Percentiles rank a stretch among this genome's conserved stretches.
phyloP scores from a whole-genome alignment of 2,797 vertebrate genomes.

The Morelia viridis region DNA sequence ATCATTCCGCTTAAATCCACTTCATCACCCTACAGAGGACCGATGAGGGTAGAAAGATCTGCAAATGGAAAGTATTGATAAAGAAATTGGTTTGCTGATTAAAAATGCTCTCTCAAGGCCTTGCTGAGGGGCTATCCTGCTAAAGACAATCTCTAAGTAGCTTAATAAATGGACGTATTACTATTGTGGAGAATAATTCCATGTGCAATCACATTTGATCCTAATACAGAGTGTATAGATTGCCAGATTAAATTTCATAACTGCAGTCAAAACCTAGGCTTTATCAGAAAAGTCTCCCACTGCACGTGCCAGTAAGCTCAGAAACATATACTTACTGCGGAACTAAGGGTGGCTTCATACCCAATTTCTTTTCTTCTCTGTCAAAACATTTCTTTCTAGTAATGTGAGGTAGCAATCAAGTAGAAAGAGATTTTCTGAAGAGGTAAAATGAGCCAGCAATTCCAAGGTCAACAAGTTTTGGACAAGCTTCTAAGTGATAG shows the following conservation, averaged over 20 bases:
- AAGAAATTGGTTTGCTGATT: slow-evolving; percentile 41
- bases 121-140: slow-evolving; percentile 28
- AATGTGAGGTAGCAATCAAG: background rate
- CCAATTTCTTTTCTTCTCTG: background rate
- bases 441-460: background rate
- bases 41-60: background rate
- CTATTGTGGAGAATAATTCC: slow-evolving; percentile 34
- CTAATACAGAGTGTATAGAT: slow-evolving; percentile 39
- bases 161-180: slow-evolving; percentile 55
- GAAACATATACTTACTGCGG: background rate
- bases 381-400: background rate
- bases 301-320: background rate
- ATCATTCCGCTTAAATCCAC: background rate
- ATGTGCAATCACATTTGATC: slow-evolving; percentile 23
- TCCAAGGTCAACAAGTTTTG: background rate
- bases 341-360: background rate
- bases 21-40: background rate
- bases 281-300: background rate
- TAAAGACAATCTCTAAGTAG: slow-evolving; percentile 43
- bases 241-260: background rate
- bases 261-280: slow-evolving; percentile 17
- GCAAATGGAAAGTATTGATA: slow-evolving; percentile 41
- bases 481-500: background rate
- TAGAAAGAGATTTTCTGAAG: background rate
- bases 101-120: slow-evolving; percentile 47